Base-by-base conservation (phyloP, 2,113 vertebrate genomes). In the Ahaetulla prasina region DNA sequence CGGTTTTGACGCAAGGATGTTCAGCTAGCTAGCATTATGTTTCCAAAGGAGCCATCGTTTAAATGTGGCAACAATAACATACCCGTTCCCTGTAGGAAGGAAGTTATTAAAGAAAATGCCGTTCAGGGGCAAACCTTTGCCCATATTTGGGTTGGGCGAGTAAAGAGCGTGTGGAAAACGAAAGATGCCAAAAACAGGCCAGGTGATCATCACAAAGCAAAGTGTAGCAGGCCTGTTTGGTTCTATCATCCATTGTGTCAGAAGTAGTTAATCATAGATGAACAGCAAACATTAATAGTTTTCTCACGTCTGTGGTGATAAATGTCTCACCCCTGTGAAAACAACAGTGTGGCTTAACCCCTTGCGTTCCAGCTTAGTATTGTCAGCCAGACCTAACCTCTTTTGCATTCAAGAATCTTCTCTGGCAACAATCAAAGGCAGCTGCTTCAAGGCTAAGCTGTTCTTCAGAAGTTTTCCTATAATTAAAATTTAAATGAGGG, bases 171-270 rank as follows among this genome's bases (percentile, higher is more conserved):
- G 3, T 1, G 25, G 49, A 39, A 90, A 35, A 89, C 52, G 85
- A 87, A 47, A 9, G 49, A 92, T n/a, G n/a, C 92, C n/a, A 94
- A 95, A 95, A 94, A 23, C 0, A 92, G 95, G 92, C 94, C 96
- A 96, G 96, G 95, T 96, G 96, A 96, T 0, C 1, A 96, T 0
- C 1, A n/a, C 0, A 7, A 94, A 95, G 86, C 45, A 92, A 45
- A 50, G 93, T 94, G 90, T 95, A 74, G 94, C 93, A 91, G 91
- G 49, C 93, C 55, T 55, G 74, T 89, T 23, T 92, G 91, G 93
- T 90, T 95, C 86, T 89, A 92, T 90, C 30, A 93, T 96, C 93
- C 92, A 23, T 89, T 95, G 95, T 96, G 96, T 97, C 96, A 97
- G 89, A 94, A 96, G 94, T 91, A 90, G 94, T 97, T 97, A 95